Percentiles rank a stretch among this genome's conserved stretches.
phyloP scores from a whole-genome alignment of 2,797 vertebrate species.

The Pogonophryne albipinna region DNA sequence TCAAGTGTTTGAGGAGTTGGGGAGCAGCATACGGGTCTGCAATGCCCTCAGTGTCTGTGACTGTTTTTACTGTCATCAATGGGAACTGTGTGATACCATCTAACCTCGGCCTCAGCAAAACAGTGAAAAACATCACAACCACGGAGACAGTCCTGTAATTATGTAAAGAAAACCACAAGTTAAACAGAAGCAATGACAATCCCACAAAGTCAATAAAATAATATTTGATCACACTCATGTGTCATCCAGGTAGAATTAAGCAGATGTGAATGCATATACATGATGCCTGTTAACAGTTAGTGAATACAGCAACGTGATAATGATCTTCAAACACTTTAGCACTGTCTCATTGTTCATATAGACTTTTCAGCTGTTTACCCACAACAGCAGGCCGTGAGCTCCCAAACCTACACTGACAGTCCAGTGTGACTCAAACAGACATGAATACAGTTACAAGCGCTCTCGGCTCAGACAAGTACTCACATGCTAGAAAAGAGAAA shows the following conservation, averaged over 20 bases:
- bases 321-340: conserved; percentile 61
- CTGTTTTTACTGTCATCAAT: conserved; percentile 88
- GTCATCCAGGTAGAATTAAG: background rate
- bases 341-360: conserved; percentile 61
- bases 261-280: conserved; percentile 3
- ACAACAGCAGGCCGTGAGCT: conserved; percentile 44
- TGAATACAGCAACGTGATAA: conserved; percentile 43
- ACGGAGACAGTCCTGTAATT: background rate
- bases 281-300: conserved; percentile 39
- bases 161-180: conserved; percentile 16
- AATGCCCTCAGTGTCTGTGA: conserved; percentile 63
- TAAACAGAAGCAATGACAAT: conserved; percentile 17
- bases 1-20: conserved; percentile 39
- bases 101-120: conserved; percentile 81
- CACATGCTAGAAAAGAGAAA: conserved; percentile 62
- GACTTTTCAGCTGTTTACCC: conserved; percentile 62
- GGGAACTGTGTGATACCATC: conserved; percentile 83
- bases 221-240: conserved; percentile 36
- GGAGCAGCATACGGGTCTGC: conserved; percentile 70
- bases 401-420: conserved; percentile 16
- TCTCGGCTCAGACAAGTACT: conserved; percentile 54
- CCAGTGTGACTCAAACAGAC: conserved; percentile 37
- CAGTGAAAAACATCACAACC: conserved; percentile 28
- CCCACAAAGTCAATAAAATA: conserved; percentile 61
- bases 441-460: conserved; percentile 42